Base-by-base conservation (phyloP, 2,797 vertebrate species). In the Spondyliosoma cantharus region DNA sequence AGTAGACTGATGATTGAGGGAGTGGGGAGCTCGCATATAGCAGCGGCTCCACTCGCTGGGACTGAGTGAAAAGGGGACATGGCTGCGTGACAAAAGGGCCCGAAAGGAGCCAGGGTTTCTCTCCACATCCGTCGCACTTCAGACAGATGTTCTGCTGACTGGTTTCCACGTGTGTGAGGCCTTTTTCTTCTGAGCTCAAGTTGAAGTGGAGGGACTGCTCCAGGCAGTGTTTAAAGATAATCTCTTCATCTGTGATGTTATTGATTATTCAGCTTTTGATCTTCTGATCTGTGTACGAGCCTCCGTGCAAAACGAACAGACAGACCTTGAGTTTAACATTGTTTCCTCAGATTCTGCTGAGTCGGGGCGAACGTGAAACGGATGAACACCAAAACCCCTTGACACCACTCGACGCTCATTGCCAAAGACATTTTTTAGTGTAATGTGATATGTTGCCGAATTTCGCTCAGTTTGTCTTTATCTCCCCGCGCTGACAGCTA, bases 361-460 rank as follows among this genome's bases (percentile, higher is more conserved):
- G 74, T 45, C 8, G 58, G 32, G 32, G 29, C 46, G 68, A 78
- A 79, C 24, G 9, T 37, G 37, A 37, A 29, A 45, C 42, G 59
- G 53, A 82, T 58, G 58, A 27, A 83, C 49, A 78, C 42, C 6
- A 50, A 72, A 70, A 67, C 62, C 62, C 64, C 32, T 13, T 11
- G 59, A 70, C 50, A 27, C 32, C 3, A 15, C 63, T 56, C 57
- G 43, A 82, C 63, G 56, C 32, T 74, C 75, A 77, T 58, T 85
- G 82, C 60, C 57, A 68, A 24, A 76, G 75, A 87, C 75, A 80
- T 73, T 52, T 32, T 75, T 69, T 63, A 64, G 66, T 83, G 75
- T 72, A 61, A 61, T 58, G 67, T 60, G 72, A 87, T 74, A 71
- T 46, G 32, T 59, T 82, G 85, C 82, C 83, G 81, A 86, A 71